A percentile compares a stretch with the other conserved stretches of the same genome.
phyloP scores from a whole-genome alignment of 1,140 invertebrate genomes.

The Caenorhabditis tropicalis region DNA sequence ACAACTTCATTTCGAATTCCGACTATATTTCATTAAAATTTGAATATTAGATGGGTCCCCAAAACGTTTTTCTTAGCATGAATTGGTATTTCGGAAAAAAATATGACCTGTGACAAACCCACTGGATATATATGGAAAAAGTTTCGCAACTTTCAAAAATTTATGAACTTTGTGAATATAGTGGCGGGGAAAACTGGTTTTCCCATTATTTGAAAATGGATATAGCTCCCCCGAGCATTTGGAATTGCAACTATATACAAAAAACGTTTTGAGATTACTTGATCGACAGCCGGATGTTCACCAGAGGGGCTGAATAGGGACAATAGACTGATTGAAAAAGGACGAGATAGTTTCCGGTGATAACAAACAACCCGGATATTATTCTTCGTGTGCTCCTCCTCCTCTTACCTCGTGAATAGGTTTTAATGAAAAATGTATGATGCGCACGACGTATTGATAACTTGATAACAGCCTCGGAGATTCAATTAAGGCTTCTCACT shows the following conservation, averaged over 20 bases:
- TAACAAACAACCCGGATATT: slow-evolving; percentile 21
- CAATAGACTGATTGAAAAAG: not conserved
- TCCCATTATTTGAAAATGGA: no score
- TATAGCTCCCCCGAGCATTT: not conserved
- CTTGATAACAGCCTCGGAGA: not conserved
- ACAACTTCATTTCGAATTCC: no score
- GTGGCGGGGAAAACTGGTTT: no score
- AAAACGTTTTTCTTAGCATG: no score
- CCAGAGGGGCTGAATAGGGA: not conserved
- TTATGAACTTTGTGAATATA: no score
- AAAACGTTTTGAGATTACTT: no score
- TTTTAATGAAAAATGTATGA: slow-evolving; percentile 10
- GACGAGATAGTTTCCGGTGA: not conserved
- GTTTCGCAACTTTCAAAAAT: no score
- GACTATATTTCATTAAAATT: no score
- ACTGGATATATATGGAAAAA: no score
- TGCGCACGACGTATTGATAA: not conserved
- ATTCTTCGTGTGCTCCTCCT: not conserved
- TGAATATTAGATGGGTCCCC: no score
- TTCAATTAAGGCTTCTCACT: slow-evolving; percentile 23
- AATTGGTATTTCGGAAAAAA: no score
- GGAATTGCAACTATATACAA: not conserved
- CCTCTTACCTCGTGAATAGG: not conserved
- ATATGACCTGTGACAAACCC: no score
- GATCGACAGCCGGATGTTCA: slow-evolving; percentile 3